phyloP scores from a whole-genome alignment of 1,140 invertebrate species.

The fruit fly (Drosophila melanogaster) region DNA sequence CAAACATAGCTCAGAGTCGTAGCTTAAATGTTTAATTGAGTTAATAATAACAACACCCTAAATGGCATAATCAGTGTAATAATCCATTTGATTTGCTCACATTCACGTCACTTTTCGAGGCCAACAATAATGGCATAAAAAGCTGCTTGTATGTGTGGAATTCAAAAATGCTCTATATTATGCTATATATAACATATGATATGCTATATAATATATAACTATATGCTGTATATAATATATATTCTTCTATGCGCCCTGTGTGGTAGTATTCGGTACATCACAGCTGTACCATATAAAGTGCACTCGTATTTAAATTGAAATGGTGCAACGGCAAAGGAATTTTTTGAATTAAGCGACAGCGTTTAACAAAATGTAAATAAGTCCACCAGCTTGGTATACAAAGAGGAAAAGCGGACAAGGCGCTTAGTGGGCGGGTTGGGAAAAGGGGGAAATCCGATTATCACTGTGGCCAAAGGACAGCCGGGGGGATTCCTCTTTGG shows the following conservation, averaged over 20 bases:
- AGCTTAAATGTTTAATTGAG: no score
- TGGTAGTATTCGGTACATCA: no score
- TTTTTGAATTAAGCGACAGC: constrained; percentile 1
- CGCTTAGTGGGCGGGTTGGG: constrained; percentile 16
- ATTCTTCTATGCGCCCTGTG: no score
- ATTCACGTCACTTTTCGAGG: constrained; percentile 7
- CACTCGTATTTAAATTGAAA: no score
- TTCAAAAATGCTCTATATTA: no score
- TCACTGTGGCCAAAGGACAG: constrained; percentile 34
- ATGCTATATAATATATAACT: no score
- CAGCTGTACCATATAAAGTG: no score
- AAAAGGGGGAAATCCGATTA: constrained; percentile 33
- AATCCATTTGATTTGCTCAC: constrained; percentile 47
- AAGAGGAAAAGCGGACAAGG: constrained; percentile 5
- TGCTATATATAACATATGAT: no score
- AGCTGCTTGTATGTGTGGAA: no score
- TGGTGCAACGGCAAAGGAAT: no score
- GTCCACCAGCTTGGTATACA: constrained; percentile 8
- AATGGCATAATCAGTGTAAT: constrained; percentile 46
- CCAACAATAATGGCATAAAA: constrained; percentile 5
- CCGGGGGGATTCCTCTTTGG: constrained; percentile 7
- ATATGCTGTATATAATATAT: no score
- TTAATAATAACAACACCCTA: background rate
- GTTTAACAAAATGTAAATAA: constrained; percentile 29
- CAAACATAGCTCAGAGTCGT: no score